phyloP scores from a whole-genome alignment of 2,888 invertebrate species.

The Ichneumon xanthorius region DNA sequence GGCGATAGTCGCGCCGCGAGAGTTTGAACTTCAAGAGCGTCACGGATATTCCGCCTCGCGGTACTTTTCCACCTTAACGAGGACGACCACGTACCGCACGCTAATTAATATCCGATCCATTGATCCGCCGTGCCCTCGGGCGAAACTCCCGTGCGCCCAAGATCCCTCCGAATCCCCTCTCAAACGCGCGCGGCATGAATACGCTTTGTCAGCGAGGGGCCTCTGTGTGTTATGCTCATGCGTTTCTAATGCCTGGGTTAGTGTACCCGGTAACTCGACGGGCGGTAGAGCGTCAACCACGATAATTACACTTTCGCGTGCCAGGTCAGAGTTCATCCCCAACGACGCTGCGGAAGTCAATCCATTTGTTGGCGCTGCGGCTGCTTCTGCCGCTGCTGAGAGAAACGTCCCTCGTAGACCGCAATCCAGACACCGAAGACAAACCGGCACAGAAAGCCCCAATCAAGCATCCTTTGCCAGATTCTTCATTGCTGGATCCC shows the following conservation, averaged over 20 bases:
- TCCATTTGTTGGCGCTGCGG: slow-evolving; percentile 50
- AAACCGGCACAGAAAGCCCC: no score
- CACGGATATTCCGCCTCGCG: slow-evolving; percentile 1
- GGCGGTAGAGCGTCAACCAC: slow-evolving; percentile 51
- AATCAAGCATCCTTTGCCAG: background rate
- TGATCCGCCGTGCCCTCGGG: slow-evolving; percentile 43
- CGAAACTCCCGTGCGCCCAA: slow-evolving; percentile 29
- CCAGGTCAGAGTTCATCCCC: slow-evolving; percentile 61
- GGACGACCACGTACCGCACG: slow-evolving; percentile 66
- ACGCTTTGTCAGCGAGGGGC: slow-evolving; percentile 24
- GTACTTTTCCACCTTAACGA: slow-evolving; percentile 70
- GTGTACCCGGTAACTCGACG: slow-evolving; percentile 17
- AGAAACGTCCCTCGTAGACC: slow-evolving; percentile 38
- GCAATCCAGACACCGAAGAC: background rate
- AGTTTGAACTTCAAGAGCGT: slow-evolving; percentile 17
- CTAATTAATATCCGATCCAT: slow-evolving; percentile 74
- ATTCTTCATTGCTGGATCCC: background rate
- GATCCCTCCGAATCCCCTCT: slow-evolving; percentile 23
- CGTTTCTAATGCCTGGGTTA: background rate
- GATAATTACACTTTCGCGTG: slow-evolving; percentile 67
- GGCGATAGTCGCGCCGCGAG: background rate
- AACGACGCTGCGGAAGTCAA: slow-evolving; percentile 52
- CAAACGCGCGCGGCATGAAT: background rate
- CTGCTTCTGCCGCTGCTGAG: slow-evolving; percentile 18
- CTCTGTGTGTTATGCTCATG: slow-evolving; percentile 18